Evolutionary conservation across 2,888 invertebrate genomes (phyloP), one percentile per base, ranked within the genome.

Genomic region (Cenopis cana): DNA sequence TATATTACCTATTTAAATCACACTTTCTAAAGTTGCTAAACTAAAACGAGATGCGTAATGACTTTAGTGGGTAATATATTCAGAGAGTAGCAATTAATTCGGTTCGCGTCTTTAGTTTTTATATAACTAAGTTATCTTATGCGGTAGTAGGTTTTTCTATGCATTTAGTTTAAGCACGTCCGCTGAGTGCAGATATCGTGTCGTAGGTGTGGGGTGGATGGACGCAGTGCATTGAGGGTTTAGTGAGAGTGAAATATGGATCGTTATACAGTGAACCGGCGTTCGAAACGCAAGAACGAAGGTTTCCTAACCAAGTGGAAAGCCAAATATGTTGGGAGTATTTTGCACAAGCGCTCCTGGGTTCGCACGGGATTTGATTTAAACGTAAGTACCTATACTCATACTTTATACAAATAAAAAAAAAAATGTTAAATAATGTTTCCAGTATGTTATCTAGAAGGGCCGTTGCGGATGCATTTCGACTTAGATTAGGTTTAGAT

Each of bases 361-460:
- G 79, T 90, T 49, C 88, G 85, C 49, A 89, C 84, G 76, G 87
- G 90, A 81, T 93, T 90, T 75, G 89, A 93, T 80, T 85, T 93
- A 73, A 87, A 89, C 74, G 93, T 93, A 75, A 91, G 92, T 89
- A 75, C 20, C 36, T 36, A n/a, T n/a, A n/a, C 66, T 33, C 66
- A 68, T 65, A n/a, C 8, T 46, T 46, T 46, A 46, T n/a, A 4
- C n/a, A 46, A 46, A n/a, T 8, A 4, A n/a, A n/a, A n/a, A 41
- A n/a, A 5, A 33, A 5, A 46, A 8, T n/a, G 46, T 8, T 33
- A 8, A 46, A n/a, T 46, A 46, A 46, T n/a, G 46, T 46, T 6
- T 46, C n/a, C n/a, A n/a, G 6, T 6, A n/a, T n/a, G n/a, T 46
- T n/a, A n/a, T n/a, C n/a, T n/a, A n/a, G n/a, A n/a, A n/a, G n/a